Evolutionary conservation across 2,113 vertebrate species (phyloP).

Genomic region (Nothoprocta pentlandii): DNA sequence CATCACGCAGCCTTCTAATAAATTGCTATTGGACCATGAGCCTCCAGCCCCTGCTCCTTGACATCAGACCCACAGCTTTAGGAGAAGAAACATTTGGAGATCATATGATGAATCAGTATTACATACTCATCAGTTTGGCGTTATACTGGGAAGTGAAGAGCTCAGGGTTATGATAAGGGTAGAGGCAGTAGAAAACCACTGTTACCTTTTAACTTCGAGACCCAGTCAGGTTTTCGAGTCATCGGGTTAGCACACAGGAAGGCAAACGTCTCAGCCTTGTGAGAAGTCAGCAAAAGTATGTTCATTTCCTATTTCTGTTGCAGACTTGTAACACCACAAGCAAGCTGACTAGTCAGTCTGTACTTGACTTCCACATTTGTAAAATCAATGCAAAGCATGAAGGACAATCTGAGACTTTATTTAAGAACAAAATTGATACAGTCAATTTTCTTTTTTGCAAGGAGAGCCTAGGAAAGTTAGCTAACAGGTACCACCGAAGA

Average conservation of each 20-base stretch:
- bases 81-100: not conserved
- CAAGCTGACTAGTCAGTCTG: not conserved
- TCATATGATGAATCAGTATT: not conserved
- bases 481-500: not conserved
- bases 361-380: not conserved
- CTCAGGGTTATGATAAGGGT: rapidly evolving
- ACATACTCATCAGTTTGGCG: not conserved
- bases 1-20: no score
- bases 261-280: not conserved
- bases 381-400: not conserved
- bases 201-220: not conserved
- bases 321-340: not conserved
- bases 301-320: not conserved
- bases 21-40: no score
- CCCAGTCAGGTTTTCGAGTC: not conserved
- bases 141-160: not conserved
- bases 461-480: not conserved
- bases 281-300: not conserved
- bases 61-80: not conserved
- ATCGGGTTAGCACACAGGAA: not conserved
- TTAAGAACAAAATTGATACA: not conserved
- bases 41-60: no score
- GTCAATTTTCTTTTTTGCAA: not conserved
- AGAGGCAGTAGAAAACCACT: not conserved
- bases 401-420: not conserved